Evolutionary conservation across 2,888 invertebrate genomes (phyloP).

Genomic region (Phengaris arion): DNA sequence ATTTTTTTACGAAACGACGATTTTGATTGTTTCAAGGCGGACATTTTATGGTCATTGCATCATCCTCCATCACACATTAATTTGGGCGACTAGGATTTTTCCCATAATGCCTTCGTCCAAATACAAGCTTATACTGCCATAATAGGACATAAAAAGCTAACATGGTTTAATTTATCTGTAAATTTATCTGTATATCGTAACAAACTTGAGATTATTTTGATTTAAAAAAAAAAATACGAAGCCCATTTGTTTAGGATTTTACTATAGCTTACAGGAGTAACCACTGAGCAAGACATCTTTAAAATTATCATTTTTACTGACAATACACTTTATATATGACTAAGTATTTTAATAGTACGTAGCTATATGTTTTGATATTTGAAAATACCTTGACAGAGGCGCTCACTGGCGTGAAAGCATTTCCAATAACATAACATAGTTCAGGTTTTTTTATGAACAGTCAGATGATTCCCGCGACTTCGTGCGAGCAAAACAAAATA

Average conservation of each 20-base stretch:
- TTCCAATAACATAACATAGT: not conserved
- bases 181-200: too few species aligned
- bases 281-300: too few species aligned
- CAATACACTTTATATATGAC: too few species aligned
- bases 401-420: not conserved
- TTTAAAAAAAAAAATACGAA: too few species aligned
- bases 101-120: not conserved
- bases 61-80: not conserved
- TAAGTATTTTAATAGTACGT: too few species aligned
- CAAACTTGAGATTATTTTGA: too few species aligned
- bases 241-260: too few species aligned
- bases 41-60: not conserved
- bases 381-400: not conserved
- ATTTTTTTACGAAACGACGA: slow-evolving; percentile 5
- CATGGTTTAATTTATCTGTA: not conserved
- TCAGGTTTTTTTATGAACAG: not conserved
- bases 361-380: not conserved
- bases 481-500: too few species aligned
- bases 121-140: not conserved
- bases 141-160: not conserved
- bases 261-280: too few species aligned
- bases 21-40: slow-evolving; percentile 6
- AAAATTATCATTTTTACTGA: too few species aligned
- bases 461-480: too few species aligned
- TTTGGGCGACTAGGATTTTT: slow-evolving; percentile 7